Evolutionary conservation across 1,140 invertebrate genomes (phyloP).

Genomic region (Geopemphigus sp.): DNA sequence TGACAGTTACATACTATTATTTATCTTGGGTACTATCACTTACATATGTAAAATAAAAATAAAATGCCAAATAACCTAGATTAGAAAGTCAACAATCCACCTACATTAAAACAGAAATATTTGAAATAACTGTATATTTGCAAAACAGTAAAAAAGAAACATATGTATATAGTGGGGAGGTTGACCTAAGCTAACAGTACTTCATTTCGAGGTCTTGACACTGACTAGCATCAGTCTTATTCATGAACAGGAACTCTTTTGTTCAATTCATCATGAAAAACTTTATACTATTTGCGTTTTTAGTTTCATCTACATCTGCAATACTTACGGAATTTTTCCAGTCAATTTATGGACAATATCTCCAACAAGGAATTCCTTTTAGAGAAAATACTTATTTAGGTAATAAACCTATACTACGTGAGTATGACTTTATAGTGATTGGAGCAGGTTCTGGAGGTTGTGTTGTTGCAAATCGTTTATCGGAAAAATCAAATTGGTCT

Average conservation of each 20-base stretch:
- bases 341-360: slow-evolving; percentile 51
- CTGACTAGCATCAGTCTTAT: slow-evolving; percentile 1
- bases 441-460: slow-evolving; percentile 63
- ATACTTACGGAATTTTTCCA: slow-evolving; percentile 1
- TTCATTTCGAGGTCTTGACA: background rate
- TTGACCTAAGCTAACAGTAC: slow-evolving; percentile 43
- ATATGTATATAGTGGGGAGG: slow-evolving; percentile 19
- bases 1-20: too few relatives aligned
- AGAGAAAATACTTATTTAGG: slow-evolving; percentile 52
- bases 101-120: background rate
- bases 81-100: background rate
- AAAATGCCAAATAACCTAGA: slow-evolving; percentile 19
- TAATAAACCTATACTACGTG: slow-evolving; percentile 52
- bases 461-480: slow-evolving; percentile 62
- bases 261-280: slow-evolving; percentile 28
- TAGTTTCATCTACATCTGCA: slow-evolving; percentile 28
- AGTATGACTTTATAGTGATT: slow-evolving; percentile 56
- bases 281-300: background rate
- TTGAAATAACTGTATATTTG: slow-evolving; percentile 13
- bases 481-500: slow-evolving; percentile 57
- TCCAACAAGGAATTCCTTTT: slow-evolving; percentile 52
- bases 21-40: background rate
- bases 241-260: background rate
- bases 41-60: background rate
- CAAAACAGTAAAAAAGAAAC: slow-evolving; percentile 4